A percentile compares a stretch with the other conserved stretches of the same genome.
phyloP scores from a whole-genome alignment of 2,113 vertebrate species.

The Callithrix jacchus region DNA sequence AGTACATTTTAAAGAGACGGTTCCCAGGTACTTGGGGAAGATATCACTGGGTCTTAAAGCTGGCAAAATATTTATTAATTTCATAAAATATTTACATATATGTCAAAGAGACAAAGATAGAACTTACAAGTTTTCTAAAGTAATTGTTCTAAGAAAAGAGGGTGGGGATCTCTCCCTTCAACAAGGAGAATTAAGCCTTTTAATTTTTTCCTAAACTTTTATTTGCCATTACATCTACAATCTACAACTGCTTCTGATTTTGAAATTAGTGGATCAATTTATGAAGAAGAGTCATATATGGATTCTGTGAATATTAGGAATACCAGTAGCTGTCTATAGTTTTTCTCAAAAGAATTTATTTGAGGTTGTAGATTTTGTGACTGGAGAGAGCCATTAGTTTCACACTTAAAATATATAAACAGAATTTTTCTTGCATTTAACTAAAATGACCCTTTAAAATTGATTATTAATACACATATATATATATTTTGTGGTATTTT shows the following conservation, averaged over 20 bases:
- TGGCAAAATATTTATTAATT: neutral
- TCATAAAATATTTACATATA: neutral
- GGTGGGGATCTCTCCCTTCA: neutral
- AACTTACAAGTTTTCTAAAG: neutral
- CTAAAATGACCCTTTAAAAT: neutral
- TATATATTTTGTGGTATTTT: neutral
- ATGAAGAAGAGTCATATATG: neutral
- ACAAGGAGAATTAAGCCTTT: neutral
- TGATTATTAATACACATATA: neutral
- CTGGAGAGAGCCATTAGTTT: neutral
- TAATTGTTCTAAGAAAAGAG: neutral
- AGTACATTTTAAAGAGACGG: neutral
- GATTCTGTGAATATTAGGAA: neutral
- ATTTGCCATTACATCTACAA: neutral
- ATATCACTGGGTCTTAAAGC: neutral
- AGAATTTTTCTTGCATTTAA: neutral
- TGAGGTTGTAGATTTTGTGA: neutral
- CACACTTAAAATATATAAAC: neutral
- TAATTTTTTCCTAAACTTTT: neutral
- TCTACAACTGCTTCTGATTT: neutral
- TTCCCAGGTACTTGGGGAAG: neutral
- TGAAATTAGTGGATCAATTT: neutral
- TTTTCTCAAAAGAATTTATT: neutral
- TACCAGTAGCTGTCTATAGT: neutral
- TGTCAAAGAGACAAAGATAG: neutral